Base-by-base conservation (phyloP, 1,140 invertebrate species). In the Dinothrombium tinctorium region DNA sequence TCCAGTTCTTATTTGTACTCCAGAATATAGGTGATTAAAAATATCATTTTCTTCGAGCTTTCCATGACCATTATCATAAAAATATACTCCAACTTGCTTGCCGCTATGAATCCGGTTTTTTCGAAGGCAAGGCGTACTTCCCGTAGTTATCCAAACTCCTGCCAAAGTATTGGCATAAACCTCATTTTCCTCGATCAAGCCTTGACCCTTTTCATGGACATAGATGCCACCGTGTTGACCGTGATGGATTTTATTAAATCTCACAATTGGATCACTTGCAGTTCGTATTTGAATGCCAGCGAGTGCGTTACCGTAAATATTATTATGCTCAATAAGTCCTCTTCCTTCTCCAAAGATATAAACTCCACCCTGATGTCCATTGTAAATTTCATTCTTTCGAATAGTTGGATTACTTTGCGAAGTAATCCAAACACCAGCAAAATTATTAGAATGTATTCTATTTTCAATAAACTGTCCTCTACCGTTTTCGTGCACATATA, bases 261-360 rank as follows among this genome's bases (percentile, higher is more conserved):
- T 63, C 8, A 96, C 89, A 53, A 98, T 96, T 4, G 90, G 90
- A 63, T 96, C 89, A 53, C 86, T 92, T 55, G 90, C 89, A 35
- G 89, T 96, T 53, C 90, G 71, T 47, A 98, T 96, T 64, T 98
- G 81, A 52, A 98, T 98, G 32, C 90, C 90, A 47, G 90, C 90
- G 47, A 98, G 62, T 3, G 87, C 89, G 60, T 96, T 96, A 2
- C 71, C 89, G 63, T 95, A 94, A 54, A 98, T 96, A 60, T 98
- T 95, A 59, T 98, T 98, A 60, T 94, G 84, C 62, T 98, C 90
- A 49, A 98, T 94, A 0, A 98, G 67, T 15, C 90, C 90, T 43
- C 90, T 68, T 4, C 90, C 90, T 58, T 96, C 89, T 6, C 87
- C 89, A 63, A 98, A 96, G 61, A 98, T 98, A 54, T 96, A 98